Evolutionary conservation across 1,140 invertebrate species (phyloP).

Genomic region (Cotesia chilonis): DNA sequence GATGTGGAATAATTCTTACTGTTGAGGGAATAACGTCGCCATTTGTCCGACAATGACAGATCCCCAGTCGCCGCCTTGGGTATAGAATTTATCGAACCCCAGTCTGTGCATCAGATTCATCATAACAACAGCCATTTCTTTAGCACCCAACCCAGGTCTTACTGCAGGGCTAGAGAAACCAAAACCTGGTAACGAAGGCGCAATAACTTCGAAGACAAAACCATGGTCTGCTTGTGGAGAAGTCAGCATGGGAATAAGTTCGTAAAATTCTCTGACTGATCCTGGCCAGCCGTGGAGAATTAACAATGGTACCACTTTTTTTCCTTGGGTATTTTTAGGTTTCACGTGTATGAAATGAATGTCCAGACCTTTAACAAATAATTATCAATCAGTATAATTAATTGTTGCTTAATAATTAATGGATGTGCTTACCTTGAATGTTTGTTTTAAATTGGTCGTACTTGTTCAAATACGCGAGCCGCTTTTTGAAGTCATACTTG

Average conservation of each 20-base stretch:
- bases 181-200: conserved; percentile 85
- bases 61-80: conserved; percentile 89
- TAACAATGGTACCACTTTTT: conserved; percentile 72
- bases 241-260: conserved; percentile 75
- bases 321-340: conserved; percentile 59
- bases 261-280: conserved; percentile 82
- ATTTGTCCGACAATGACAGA: conserved; percentile 69
- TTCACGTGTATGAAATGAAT: conserved; percentile 79
- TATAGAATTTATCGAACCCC: conserved; percentile 76
- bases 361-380: conserved; percentile 68
- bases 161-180: conserved; percentile 79
- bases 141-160: conserved; percentile 70
- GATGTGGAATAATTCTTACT: conserved; percentile 48
- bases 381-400: neutral
- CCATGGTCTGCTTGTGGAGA: conserved; percentile 67
- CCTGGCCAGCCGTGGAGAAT: conserved; percentile 90
- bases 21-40: conserved; percentile 74
- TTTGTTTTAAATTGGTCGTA: conserved; percentile 79
- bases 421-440: conserved; percentile 69
- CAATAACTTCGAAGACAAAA: conserved; percentile 82
- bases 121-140: conserved; percentile 77
- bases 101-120: conserved; percentile 83
- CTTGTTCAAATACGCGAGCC: conserved; percentile 74
- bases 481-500: conserved; percentile 77
- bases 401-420: too few relatives aligned